Percentiles rank a stretch among this genome's conserved stretches.
These are phyloP conservation scores for Pachymerium ferrugineum DNA, from an alignment of 2,888 invertebrate species.

Conservation along the genomic window DNA sequence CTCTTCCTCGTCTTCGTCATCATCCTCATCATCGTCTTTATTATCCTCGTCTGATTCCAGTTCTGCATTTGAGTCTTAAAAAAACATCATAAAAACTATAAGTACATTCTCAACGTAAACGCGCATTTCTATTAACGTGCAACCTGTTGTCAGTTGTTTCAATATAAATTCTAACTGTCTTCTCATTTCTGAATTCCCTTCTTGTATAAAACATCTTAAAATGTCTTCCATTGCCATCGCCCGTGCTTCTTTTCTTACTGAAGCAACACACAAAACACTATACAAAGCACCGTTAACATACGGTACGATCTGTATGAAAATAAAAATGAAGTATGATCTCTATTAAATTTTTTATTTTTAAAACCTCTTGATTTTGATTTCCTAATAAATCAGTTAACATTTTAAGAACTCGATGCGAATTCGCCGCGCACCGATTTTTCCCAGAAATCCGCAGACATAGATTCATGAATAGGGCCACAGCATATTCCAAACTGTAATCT, in stretches of 20 bases:
- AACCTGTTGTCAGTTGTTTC: slow-evolving; percentile 46
- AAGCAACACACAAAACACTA: slow-evolving; percentile 52
- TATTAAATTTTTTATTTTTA: neutral
- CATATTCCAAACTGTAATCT: slow-evolving; percentile 60
- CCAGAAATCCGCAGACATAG: slow-evolving; percentile 58
- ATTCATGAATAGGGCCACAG: slow-evolving; percentile 64
- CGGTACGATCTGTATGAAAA: slow-evolving; percentile 49
- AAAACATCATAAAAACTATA: neutral
- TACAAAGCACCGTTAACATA: slow-evolving; percentile 55
- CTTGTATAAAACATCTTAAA: slow-evolving; percentile 46
- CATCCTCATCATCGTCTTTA: slow-evolving; percentile 44
- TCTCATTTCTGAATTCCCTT: slow-evolving; percentile 46
- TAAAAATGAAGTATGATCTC: neutral
- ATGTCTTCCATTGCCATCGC: slow-evolving; percentile 51
- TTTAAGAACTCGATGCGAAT: slow-evolving; percentile 46
- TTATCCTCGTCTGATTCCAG: slow-evolving; percentile 38
- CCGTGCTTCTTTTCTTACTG: slow-evolving; percentile 51
- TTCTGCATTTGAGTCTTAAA: slow-evolving; percentile 32
- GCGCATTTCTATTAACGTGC: slow-evolving; percentile 1
- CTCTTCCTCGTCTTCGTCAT: slow-evolving; percentile 48
- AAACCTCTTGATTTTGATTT: slow-evolving; percentile 36
- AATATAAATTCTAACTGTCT: slow-evolving; percentile 51
- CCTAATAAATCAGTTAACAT: slow-evolving; percentile 49
- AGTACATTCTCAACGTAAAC: neutral
- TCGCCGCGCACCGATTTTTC: slow-evolving; percentile 44